A percentile compares a stretch with the other conserved stretches of the same genome.
Conservation (phyloP, 2,113 vertebrate genomes). For the Platanista minor region DNA sequence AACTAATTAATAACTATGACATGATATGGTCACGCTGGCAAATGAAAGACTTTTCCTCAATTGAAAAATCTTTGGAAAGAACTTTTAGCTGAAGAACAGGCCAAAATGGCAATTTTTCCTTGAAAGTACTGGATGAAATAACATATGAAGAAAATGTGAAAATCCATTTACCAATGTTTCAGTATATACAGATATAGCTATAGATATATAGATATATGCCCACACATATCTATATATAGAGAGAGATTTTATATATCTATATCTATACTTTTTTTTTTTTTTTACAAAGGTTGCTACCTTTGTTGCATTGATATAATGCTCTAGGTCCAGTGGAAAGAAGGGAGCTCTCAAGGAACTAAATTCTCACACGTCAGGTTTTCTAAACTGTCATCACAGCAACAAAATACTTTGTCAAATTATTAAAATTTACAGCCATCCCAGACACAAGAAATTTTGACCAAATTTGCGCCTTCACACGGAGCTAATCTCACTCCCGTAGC, state of each 20-base stretch:
- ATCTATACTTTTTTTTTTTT: neutral
- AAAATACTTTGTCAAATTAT: conserved; percentile 76
- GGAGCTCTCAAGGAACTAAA: accelerated
- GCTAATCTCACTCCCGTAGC: conserved; percentile 78
- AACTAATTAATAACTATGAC: neutral
- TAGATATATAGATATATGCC: neutral
- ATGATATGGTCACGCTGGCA: neutral
- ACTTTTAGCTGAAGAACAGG: neutral
- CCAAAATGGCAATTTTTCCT: neutral
- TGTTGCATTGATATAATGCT: neutral
- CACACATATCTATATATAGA: neutral
- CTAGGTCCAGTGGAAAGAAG: neutral
- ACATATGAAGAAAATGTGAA: neutral
- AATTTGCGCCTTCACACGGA: conserved; percentile 65
- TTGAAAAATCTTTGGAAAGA: neutral
- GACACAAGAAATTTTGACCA: conserved; percentile 53
- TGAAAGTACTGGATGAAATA: neutral
- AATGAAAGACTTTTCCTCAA: neutral
- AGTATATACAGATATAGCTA: neutral
- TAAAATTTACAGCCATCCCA: conserved; percentile 66
- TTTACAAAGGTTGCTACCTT: neutral
- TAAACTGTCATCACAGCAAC: neutral
- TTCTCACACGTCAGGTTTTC: conserved; percentile 33
- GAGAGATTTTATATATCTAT: neutral
- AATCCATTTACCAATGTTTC: conserved; percentile 32